These are phyloP conservation scores for Brachionus sp. DNA, from an alignment of 1,140 invertebrate species.

Conservation along the genomic window DNA sequence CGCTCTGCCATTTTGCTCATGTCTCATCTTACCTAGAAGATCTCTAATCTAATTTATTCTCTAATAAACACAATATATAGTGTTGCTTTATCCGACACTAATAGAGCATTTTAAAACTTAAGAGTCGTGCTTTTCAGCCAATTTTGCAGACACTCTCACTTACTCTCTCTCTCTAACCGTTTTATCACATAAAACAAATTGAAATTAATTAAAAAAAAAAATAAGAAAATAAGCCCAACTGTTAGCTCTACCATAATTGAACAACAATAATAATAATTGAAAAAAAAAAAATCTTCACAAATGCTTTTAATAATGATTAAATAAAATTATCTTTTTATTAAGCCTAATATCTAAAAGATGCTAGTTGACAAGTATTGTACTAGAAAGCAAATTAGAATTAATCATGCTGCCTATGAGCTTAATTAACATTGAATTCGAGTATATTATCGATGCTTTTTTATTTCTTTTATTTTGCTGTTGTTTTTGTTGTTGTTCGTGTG, in stretches of 20 bases:
- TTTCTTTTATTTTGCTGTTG: background rate
- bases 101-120: background rate
- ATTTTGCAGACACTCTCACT: background rate
- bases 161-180: background rate
- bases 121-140: background rate
- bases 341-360: background rate
- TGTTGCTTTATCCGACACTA: background rate
- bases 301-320: background rate
- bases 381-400: background rate
- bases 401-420: background rate
- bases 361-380: background rate
- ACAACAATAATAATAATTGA: background rate
- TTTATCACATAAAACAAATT: constrained; percentile 6
- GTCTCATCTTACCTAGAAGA: background rate
- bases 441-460: background rate
- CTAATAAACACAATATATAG: no score
- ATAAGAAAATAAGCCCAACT: no score
- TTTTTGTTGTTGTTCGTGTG: no score
- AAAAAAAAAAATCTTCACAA: background rate
- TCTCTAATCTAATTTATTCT: background rate
- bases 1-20: background rate
- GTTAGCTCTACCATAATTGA: background rate
- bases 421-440: background rate
- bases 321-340: background rate
- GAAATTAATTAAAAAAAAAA: background rate